A percentile compares a stretch with the other conserved stretches of the same genome.
Evolutionary conservation across 35 echinoderm and acorn worm species (phyloP).

Genomic region (Ophioderma brevispina): DNA sequence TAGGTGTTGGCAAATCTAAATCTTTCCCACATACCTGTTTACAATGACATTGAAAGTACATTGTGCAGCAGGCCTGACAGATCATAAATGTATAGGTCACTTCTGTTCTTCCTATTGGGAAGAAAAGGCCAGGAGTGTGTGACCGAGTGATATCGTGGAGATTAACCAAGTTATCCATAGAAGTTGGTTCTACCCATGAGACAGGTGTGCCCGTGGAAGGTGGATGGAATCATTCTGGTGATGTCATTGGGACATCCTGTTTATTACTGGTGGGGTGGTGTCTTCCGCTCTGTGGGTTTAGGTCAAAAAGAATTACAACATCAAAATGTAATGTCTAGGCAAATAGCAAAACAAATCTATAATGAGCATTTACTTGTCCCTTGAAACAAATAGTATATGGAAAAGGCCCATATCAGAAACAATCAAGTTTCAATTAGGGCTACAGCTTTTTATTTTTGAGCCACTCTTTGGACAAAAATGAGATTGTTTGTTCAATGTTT

Average conservation of each 20-base stretch:
- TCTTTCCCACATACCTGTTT: neutral
- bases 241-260: conserved; percentile 40
- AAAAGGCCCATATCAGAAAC: too few species aligned
- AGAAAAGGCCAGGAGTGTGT: conserved; percentile 54
- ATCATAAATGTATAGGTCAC: conserved; percentile 78
- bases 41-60: conserved; percentile 61
- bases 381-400: too few species aligned
- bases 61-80: conserved; percentile 33
- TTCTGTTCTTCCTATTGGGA: conserved; percentile 33
- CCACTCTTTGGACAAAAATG: too few species aligned
- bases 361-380: too few species aligned
- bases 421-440: too few species aligned
- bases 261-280: conserved; percentile 47
- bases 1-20: neutral
- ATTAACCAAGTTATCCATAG: conserved; percentile 68
- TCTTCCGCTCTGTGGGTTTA: conserved; percentile 35
- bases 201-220: conserved; percentile 22
- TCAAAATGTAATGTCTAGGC: too few species aligned
- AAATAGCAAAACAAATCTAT: too few species aligned
- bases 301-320: too few species aligned
- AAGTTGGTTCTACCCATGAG: conserved; percentile 74
- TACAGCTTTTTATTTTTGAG: too few species aligned
- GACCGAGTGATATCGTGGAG: neutral
- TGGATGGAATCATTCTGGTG: conserved; percentile 10
- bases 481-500: too few species aligned